Conservation (phyloP, 2,888 invertebrate species). For the Synergus laeviventris region DNA sequence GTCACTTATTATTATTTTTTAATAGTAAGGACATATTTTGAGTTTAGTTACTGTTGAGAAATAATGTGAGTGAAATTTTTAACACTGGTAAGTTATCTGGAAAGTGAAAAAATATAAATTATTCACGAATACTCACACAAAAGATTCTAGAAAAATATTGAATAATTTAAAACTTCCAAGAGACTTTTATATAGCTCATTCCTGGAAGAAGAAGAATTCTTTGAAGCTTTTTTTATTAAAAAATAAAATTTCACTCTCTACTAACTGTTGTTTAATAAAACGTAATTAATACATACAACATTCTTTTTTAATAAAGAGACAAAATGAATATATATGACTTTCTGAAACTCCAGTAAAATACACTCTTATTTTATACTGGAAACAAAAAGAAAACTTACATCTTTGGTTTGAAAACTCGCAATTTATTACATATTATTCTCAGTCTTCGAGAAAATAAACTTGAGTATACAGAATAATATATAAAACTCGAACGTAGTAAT, state of each 20-base stretch:
- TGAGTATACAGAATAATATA: neutral
- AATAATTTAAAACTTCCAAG: neutral
- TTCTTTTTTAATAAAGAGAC: slow-evolving; percentile 3
- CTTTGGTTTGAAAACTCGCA: neutral
- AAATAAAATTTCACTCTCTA: too few species aligned
- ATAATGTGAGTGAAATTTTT: neutral
- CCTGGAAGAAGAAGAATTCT: neutral
- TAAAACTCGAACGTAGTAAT: neutral
- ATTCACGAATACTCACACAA: neutral
- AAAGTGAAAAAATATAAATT: neutral
- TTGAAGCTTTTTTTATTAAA: neutral
- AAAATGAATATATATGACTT: neutral
- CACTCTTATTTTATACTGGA: neutral
- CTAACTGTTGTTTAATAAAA: too few species aligned
- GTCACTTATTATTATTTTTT: too few species aligned
- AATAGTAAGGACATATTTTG: too few species aligned
- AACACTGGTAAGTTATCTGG: neutral
- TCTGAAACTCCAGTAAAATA: neutral
- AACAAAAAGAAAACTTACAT: neutral
- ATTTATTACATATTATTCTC: neutral
- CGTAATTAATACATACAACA: too few species aligned
- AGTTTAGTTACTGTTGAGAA: too few species aligned
- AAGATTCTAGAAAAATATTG: neutral
- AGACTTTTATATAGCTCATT: neutral
- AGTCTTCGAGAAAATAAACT: neutral